phyloP scores from a whole-genome alignment of 2,888 invertebrate genomes.

The Thera obeliscata region DNA sequence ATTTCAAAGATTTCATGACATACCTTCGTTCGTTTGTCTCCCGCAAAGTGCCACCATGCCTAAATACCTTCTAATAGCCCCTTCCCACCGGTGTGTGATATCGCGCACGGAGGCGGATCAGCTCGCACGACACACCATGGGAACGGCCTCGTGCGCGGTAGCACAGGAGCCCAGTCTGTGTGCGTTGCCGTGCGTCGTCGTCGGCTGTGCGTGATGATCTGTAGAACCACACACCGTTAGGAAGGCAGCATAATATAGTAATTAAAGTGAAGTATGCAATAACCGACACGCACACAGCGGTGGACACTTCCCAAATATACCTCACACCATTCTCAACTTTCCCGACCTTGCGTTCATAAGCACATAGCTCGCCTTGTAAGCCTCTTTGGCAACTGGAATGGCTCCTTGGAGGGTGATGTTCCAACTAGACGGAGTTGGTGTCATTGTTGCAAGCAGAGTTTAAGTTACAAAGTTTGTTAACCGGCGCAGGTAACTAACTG shows the following conservation, averaged over 20 bases:
- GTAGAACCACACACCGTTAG: no score
- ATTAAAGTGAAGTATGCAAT: conserved; percentile 19
- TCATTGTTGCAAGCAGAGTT: neutral
- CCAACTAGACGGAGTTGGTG: conserved; percentile 5
- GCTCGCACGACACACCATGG: no score
- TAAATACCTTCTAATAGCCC: no score
- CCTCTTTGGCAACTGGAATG: conserved; percentile 28
- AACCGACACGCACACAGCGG: conserved; percentile 1
- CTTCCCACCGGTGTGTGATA: no score
- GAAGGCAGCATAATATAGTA: conserved; percentile 11
- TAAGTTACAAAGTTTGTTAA: neutral
- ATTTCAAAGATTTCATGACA: no score
- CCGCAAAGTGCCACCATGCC: no score
- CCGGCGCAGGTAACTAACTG: neutral
- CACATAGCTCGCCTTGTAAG: conserved; percentile 36
- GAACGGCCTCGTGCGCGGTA: no score
- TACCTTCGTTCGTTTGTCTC: no score
- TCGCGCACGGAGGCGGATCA: no score
- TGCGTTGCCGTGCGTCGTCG: no score
- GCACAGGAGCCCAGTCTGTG: no score
- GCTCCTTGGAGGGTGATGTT: conserved; percentile 22
- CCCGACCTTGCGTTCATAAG: conserved; percentile 38
- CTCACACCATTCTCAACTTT: conserved; percentile 32
- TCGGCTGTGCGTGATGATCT: no score
- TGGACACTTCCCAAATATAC: conserved; percentile 29